Base-by-base conservation (phyloP, 2,888 invertebrate genomes). In the Tipula lateralis region DNA sequence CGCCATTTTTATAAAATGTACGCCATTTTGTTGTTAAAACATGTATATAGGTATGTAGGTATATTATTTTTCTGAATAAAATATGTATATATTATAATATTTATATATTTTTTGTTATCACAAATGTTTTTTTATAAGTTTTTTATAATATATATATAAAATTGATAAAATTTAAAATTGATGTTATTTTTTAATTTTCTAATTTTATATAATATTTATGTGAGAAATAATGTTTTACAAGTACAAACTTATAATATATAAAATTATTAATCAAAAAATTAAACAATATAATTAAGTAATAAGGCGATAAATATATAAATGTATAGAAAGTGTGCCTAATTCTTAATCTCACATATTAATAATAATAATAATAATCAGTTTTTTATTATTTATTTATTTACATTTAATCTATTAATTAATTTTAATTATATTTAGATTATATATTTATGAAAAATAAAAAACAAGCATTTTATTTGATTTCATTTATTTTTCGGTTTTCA, bases 141-240 rank as follows among this genome's bases (percentile, higher is more conserved):
- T 16, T n/a, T 16, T 50, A 50, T 50, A 16, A 44, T 16, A 39
- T 39, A 66, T 66, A 66, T 66, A 66, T 24, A 66, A 66, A 66
- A 66, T 66, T 66, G 66, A 66, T 66, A 66, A 66, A 66, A 66
- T 66, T 66, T 66, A 66, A 66, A 66, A 66, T 66, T 66, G 66
- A 24, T 66, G 66, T 66, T 66, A 16, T 24, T 24, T 66, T 66
- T 66, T 66, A 66, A 66, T 24, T 24, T 66, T 66, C 66, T 66
- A 66, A 66, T 66, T 66, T 66, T 66, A 66, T 24, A 66, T 66
- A 2, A 66, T 66, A 16, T 66, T 24, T 24, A 66, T 66, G 66
- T 66, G 66, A 24, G 66, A 66, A 24, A 24, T 66, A 66, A 66
- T 66, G 24, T 24, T 66, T 66, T 66, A 66, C 66, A 24, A 66